Evolutionary conservation across 1,140 invertebrate genomes (phyloP), one percentile per base, ranked within the genome.

Genomic region (Eumaeus atala): DNA sequence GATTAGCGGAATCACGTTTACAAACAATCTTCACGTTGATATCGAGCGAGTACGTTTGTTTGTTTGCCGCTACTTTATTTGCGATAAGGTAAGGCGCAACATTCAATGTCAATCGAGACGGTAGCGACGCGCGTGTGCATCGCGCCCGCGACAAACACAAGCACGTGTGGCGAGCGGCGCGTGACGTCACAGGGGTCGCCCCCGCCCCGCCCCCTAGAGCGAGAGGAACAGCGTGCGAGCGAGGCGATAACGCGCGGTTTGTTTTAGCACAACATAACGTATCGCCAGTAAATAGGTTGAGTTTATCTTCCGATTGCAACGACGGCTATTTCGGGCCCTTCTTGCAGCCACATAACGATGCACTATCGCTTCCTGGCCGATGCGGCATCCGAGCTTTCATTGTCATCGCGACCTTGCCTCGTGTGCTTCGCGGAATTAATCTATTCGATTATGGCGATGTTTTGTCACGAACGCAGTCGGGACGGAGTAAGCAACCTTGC

Each of bases 301-400:
- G 74, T 74, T 82, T 84, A 76, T 84, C 77, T 81, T 78, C 73
- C 70, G 73, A 82, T 78, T 79, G 78, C 72, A 82, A 72, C 77
- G 64, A 71, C 75, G 66, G 69, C 74, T 77, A 79, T 77, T 81
- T 78, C 67, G 62, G 71, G 70, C 75, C 66, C 64, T 62, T 56
- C 60, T 64, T 66, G 58, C 63, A 62, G 66, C 59, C 72, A 69
- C 76, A 70, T 55, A 64, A 66, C 54, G 61, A 64, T 40, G 48
- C 49, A 38, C 67, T 70, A 72, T 68, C 70, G 72, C 63, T 61
- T 53, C 58, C 59, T 52, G 56, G 51, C 61, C 64, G 56, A 48
- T 44, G 50, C 64, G 62, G 51, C 64, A 68, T 69, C 62, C 53
- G 44, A 59, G 51, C 42, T 70, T 66, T 68, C 67, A 71, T 70